phyloP scores from a whole-genome alignment of 1,140 invertebrate genomes.

The Babylonia areolata region DNA sequence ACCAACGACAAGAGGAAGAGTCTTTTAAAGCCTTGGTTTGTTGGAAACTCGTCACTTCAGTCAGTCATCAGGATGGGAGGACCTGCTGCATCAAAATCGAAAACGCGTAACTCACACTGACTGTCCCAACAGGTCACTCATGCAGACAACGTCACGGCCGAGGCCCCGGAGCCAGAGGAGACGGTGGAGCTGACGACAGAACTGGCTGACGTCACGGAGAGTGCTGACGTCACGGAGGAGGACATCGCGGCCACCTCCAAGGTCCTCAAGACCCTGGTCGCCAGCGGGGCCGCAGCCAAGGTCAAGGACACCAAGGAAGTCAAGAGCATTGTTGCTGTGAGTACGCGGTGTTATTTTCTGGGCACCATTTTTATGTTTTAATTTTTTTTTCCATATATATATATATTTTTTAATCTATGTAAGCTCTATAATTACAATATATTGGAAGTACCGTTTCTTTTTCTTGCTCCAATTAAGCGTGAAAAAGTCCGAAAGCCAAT shows the following conservation, averaged over 20 bases:
- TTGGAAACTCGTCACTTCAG: too few relatives aligned
- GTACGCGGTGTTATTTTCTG: not conserved
- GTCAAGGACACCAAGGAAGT: slow-evolving; percentile 33
- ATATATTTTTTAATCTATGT: too few relatives aligned
- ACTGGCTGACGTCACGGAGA: slow-evolving; percentile 43
- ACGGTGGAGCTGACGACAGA: slow-evolving; percentile 29
- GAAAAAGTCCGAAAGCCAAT: too few relatives aligned
- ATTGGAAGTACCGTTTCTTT: too few relatives aligned
- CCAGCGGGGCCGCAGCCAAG: not conserved
- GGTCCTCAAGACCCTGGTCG: slow-evolving; percentile 40
- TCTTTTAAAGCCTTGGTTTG: too few relatives aligned
- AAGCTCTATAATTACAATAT: too few relatives aligned
- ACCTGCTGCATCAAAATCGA: too few relatives aligned
- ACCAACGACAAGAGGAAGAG: too few relatives aligned
- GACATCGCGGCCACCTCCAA: slow-evolving; percentile 46
- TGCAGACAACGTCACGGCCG: not conserved
- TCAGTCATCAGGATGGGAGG: too few relatives aligned
- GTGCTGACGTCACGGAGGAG: slow-evolving; percentile 39
- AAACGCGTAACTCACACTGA: too few relatives aligned
- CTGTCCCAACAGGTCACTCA: not conserved
- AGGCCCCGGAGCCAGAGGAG: slow-evolving; percentile 35
- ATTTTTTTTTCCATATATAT: too few relatives aligned
- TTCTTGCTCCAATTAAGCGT: too few relatives aligned
- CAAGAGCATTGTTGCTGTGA: slow-evolving; percentile 44
- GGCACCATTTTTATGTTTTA: not conserved